Evolutionary conservation across 2,113 vertebrate species (phyloP), one percentile per base, ranked within the genome.

Genomic region (Zosterops borbonicus): DNA sequence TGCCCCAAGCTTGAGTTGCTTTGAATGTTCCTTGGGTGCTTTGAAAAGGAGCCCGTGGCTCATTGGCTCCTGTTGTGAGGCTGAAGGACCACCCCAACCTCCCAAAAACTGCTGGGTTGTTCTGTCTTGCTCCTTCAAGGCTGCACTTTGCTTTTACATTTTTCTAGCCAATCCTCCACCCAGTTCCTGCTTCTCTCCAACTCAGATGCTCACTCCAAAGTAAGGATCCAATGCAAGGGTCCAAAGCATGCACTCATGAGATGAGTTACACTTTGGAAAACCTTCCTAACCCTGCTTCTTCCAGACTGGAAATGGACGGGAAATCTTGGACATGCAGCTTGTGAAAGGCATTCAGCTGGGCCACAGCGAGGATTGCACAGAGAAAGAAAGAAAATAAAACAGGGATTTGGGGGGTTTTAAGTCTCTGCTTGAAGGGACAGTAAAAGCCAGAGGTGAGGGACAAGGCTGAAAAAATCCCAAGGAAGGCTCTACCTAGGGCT

Each of bases 381-480:
- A 56, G 44, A 58, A 82, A 46, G 25, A 53, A 76, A 82, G 31
- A 31, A 71, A 65, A 49, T 3, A 62, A 83, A 56, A 8, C 21
- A 33, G 25, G 24, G 22, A 11, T 64, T 52, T 68, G 14, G 2
- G 2, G 5, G 9, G 0, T 2, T 47, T 89, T 50, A 56, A 64
- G 19, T 71, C 41, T 44, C 1, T 56, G 15, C 35, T 68, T 79
- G 62, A 85, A 90, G 21, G 39, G 27, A 11, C 10, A 59, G 31
- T 16, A 59, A 82, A 90, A 79, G 25, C n/a, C 70, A 60, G 49
- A 23, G 39, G 39, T 52, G 50, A 91, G 39, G 28, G 49, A 87
- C 47, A 78, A 86, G 33, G 24, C 39, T 86, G 79, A 68, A 94
- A 87, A 84, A 83, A 94, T 81, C 82, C 84, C 59, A 63, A 25